Conservation (phyloP, 53 echinoderm and acorn worm genomes). For the Apostichopus leukothele region DNA sequence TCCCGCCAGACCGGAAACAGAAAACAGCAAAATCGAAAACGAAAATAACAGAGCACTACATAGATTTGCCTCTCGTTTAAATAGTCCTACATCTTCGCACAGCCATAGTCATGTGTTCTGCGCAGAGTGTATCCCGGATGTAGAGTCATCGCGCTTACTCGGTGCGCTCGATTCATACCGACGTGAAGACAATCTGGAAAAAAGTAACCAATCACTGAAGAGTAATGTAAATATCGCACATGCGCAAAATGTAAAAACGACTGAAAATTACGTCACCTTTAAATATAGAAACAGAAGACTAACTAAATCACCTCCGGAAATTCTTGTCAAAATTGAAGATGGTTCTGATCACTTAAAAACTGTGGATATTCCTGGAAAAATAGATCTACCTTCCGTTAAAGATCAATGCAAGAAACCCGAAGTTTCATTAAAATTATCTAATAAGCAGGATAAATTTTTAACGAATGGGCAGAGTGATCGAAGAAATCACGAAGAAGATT, state of each 20-base stretch:
- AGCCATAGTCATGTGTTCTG: background rate
- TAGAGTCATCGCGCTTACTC: background rate
- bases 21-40: background rate
- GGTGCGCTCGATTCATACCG: constrained; percentile 16
- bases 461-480: background rate
- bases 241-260: background rate
- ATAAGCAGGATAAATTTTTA: background rate
- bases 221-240: constrained; percentile 8
- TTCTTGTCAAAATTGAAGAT: constrained; percentile 20
- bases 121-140: constrained; percentile 9
- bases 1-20: background rate
- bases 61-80: background rate
- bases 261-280: background rate
- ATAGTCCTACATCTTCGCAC: background rate
- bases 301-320: background rate
- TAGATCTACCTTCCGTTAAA: background rate
- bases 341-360: constrained; percentile 1
- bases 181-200: background rate
- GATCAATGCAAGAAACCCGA: background rate
- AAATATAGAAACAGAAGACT: background rate
- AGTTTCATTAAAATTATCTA: background rate
- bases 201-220: background rate
- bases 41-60: background rate
- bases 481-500: background rate
- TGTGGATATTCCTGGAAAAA: background rate